These are phyloP conservation scores for Stichodactyla mertensii DNA, from an alignment of 64 coral and sea anemone species.

Conservation along the genomic window DNA sequence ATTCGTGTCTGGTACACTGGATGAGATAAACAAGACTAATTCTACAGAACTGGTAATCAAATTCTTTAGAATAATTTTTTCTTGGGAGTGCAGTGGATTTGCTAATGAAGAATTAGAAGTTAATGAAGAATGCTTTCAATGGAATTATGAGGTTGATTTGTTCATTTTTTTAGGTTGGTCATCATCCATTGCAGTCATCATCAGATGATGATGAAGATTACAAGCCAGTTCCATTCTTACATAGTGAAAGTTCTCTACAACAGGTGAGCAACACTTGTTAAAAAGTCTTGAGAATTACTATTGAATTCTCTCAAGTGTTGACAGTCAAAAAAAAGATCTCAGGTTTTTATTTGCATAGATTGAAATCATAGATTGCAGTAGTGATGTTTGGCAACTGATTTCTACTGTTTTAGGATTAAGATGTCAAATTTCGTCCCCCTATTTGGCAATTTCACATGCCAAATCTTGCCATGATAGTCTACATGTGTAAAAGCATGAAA, in stretches of 20 bases:
- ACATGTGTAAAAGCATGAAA: too few species aligned
- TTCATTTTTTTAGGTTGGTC: conserved; percentile 61
- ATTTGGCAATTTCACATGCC: too few species aligned
- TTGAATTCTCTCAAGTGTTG: too few species aligned
- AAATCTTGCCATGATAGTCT: too few species aligned
- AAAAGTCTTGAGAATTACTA: background rate
- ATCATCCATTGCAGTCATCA: conserved; percentile 82
- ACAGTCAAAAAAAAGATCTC: too few species aligned
- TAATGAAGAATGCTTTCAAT: background rate
- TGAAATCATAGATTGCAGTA: too few species aligned
- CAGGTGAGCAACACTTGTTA: conserved; percentile 46
- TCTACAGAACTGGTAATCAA: conserved; percentile 82
- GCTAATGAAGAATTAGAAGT: background rate
- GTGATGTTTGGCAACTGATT: too few species aligned
- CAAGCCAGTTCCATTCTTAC: conserved; percentile 88
- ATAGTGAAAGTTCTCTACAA: conserved; percentile 82
- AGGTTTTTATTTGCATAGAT: too few species aligned
- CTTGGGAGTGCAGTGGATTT: background rate
- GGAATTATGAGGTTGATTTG: background rate
- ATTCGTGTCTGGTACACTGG: conserved; percentile 89
- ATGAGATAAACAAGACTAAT: conserved; percentile 96
- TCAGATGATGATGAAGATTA: conserved; percentile 93
- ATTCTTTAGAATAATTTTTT: background rate
- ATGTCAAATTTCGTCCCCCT: too few species aligned
- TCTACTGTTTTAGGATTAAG: too few species aligned